Base-by-base conservation (phyloP, 2,888 invertebrate genomes). In the Gnatocerus cornutus region DNA sequence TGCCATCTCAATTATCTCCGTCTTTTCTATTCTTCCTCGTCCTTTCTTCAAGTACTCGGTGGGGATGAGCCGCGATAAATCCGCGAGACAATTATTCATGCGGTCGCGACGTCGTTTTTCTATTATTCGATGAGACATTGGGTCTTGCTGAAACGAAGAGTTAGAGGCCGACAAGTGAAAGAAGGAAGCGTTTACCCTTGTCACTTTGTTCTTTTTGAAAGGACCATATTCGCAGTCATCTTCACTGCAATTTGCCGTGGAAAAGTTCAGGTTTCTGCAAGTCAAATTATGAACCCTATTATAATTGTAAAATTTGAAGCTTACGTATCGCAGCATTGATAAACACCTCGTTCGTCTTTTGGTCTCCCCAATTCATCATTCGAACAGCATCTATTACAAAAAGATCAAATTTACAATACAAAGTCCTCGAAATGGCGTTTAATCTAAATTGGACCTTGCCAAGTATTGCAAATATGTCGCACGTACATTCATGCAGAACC, bases 1-100 rank as follows among this genome's bases (percentile, higher is more conserved):
- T 43, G 98, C 97, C 97, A 98, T 97, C 86, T 98, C 98, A 68
- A 98, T 97, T 71, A 98, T 98, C 87, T 98, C 98, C 0, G 98
- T 98, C 86, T 98, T 98, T 84, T 98, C 98, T 53, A 98, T 95
- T 43, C 98, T 89, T 10, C 98, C 98, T 62, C 98, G 90, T 5
- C 97, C 97, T 85, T 98, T 98, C 85, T 97, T 96, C 80, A 97
- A 88, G 84, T 96, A 97, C 79, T 95, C 94, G 0, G 95, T 91
- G 0, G 98, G 98, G 72, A 98, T 97, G 59, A 98, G 90, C 39
- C 96, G 90, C 61, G 97, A 96, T 29, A 98, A 89, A 84, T 98
- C 97, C 0, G 97, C 97, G 68, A 98, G 87, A 82, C 98, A 98
- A 85, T 96, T 97, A 87, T 98, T 98, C 98, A 98, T 98, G 63